These are phyloP conservation scores for Hirundo rustica DNA, from an alignment of 2,797 vertebrate genomes.

Conservation along the genomic window DNA sequence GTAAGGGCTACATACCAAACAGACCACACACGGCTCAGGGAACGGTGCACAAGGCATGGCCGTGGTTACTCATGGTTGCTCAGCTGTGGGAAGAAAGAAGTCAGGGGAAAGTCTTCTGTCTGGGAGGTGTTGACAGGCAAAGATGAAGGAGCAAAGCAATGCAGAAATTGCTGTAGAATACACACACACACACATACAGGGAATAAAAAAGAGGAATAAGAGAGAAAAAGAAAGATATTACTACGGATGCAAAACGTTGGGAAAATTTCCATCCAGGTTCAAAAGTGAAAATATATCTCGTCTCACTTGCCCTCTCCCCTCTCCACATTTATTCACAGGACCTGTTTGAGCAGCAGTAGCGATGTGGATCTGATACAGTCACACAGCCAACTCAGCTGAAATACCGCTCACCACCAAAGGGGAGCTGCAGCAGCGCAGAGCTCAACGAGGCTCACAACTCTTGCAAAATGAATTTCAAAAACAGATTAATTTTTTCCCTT, in stretches of 20 bases:
- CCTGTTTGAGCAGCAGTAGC: not conserved
- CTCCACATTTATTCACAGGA: not conserved
- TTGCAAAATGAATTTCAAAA: not conserved
- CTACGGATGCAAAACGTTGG: not conserved
- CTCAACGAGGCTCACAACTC: not conserved
- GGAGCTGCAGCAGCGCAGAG: not conserved
- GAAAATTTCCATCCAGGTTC: not conserved
- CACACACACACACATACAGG: rapidly evolving
- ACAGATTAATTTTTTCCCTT: not conserved
- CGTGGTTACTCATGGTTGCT: not conserved
- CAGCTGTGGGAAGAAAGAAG: not conserved
- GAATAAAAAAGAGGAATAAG: not conserved
- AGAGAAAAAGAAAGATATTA: not conserved
- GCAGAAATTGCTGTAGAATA: not conserved
- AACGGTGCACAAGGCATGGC: rapidly evolving
- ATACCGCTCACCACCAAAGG: not conserved
- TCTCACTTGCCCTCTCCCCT: not conserved
- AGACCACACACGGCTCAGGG: not conserved
- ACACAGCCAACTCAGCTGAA: not conserved
- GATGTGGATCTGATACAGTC: not conserved
- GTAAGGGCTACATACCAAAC: not conserved
- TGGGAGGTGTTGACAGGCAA: not conserved
- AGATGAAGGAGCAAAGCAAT: not conserved
- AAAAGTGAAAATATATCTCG: not conserved
- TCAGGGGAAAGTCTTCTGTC: not conserved